Conservation (phyloP, 2,113 vertebrate genomes). For the Ploceus nigricollis region DNA sequence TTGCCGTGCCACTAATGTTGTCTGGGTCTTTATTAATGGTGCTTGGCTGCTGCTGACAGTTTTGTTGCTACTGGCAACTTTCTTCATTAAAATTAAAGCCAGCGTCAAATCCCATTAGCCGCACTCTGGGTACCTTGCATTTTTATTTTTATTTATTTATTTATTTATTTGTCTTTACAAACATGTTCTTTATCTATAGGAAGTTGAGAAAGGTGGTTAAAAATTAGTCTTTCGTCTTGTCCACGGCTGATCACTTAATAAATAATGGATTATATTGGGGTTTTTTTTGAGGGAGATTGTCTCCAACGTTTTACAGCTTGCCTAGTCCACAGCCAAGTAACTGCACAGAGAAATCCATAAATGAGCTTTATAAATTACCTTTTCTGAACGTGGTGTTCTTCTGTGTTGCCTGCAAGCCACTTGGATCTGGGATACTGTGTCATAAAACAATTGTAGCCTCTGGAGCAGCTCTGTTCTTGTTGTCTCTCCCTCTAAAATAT, state of each 20-base stretch:
- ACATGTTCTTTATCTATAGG: not conserved
- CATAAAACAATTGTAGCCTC: not conserved
- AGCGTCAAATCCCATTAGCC: conserved; percentile 85
- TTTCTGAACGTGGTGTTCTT: not conserved
- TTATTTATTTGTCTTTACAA: conserved; percentile 24
- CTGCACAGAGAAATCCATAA: not conserved
- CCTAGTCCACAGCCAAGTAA: not conserved
- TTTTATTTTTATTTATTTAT: not conserved
- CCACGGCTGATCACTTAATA: not conserved
- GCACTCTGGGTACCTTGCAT: conserved; percentile 75
- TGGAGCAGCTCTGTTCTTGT: not conserved
- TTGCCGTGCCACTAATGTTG: conserved; percentile 77
- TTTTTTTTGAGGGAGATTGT: not conserved
- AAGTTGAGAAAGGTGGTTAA: conserved; percentile 40
- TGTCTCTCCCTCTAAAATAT: not conserved
- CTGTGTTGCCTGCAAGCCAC: not conserved
- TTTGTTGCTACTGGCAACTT: conserved; percentile 89
- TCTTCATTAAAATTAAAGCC: conserved; percentile 90
- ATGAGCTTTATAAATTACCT: conserved; percentile 37
- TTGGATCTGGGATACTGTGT: not conserved
- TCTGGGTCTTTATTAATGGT: conserved; percentile 85
- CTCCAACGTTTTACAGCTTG: not conserved
- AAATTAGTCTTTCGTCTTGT: not conserved
- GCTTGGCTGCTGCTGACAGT: conserved; percentile 86
- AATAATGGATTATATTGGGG: not conserved